Evolutionary conservation across 2,888 invertebrate species (phyloP), one percentile per base, ranked within the genome.

Genomic region (Acleris sparsana): DNA sequence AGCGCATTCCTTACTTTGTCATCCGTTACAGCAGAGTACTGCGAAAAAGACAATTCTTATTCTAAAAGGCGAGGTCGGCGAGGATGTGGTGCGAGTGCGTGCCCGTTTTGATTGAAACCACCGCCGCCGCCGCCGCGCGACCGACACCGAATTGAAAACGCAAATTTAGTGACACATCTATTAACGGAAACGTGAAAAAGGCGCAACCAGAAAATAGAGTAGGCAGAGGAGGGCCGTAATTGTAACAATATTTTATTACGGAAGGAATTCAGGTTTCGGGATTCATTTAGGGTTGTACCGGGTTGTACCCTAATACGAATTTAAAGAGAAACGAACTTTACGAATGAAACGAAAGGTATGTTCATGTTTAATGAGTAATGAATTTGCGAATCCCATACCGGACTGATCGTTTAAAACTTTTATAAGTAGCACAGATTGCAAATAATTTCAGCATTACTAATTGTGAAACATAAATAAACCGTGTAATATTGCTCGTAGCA

Each of bases 1-100:
- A 84, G 83, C 81, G 67, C 58, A 73, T 72, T 87, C 89, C 87
- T 73, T 79, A 86, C 75, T 85, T 75, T 53, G 61, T 71, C 70
- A 76, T 63, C 85, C 73, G 65, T 78, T 75, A 79, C 80, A 80
- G 80, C 79, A 79, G 86, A 86, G 82, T 83, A 84, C 85, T 83
- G 85, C 80, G 90, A 89, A 92, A 91, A 92, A 92, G 90, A 92
- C 92, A 89, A 92, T 92, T 92, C 91, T 91, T 92, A 92, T 92
- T 91, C 91, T 87, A 89, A 91, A 91, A 90, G 88, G 87, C 88
- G 83, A 78, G 78, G 80, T 83, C 85, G 86, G 86, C 82, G 86
- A 86, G 89, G 92, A 90, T 89, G 87, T 89, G 90, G 83, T 82
- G 82, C 84, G 88, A 87, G 87, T 91, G 92, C 91, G 92, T 92